Evolutionary conservation across 2,888 invertebrate genomes (phyloP).

Genomic region (Therioaphis trifolii): DNA sequence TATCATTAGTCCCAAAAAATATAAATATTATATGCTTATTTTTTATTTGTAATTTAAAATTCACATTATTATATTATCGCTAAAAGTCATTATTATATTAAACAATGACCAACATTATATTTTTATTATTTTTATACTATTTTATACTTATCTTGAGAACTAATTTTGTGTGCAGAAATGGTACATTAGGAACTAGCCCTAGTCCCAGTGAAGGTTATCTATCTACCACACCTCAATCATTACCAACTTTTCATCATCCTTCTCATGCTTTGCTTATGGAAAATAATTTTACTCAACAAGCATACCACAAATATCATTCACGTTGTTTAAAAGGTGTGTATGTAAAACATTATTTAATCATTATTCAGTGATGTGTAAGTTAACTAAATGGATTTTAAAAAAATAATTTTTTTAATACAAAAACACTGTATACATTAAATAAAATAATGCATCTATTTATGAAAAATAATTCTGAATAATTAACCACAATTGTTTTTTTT

Average conservation of each 20-base stretch:
- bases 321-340: slow-evolving; percentile 87
- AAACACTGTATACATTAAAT: too few species aligned
- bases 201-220: slow-evolving; percentile 72
- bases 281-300: slow-evolving; percentile 97
- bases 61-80: too few species aligned
- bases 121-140: background rate
- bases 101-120: background rate
- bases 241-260: slow-evolving; percentile 95
- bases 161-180: slow-evolving; percentile 70
- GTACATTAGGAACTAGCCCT: slow-evolving; percentile 83
- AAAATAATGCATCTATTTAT: too few species aligned
- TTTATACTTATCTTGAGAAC: background rate
- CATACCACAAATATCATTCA: slow-evolving; percentile 95
- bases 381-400: too few species aligned
- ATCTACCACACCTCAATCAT: slow-evolving; percentile 84
- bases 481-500: too few species aligned
- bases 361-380: too few species aligned
- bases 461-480: too few species aligned
- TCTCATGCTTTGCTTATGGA: slow-evolving; percentile 93
- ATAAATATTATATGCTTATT: background rate
- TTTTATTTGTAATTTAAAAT: too few species aligned
- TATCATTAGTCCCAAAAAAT: too few species aligned
- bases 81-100: too few species aligned
- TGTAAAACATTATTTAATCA: background rate
- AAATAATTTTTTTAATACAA: too few species aligned